Conservation (phyloP, 2,888 invertebrate species). For the Chironomus tentans region DNA sequence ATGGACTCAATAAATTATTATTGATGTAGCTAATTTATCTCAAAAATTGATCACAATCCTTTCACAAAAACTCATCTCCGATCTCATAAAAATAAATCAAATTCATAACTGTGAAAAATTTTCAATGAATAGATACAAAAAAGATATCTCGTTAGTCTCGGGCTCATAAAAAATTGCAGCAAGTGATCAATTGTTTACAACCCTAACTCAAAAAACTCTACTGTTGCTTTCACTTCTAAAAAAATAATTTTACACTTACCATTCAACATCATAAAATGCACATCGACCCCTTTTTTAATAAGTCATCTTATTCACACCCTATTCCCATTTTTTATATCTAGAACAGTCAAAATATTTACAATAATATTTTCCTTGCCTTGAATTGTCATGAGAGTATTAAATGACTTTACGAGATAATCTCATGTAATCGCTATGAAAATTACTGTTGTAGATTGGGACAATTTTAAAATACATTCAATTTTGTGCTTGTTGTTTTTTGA, state of each 20-base stretch:
- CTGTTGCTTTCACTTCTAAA: background rate
- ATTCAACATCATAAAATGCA: background rate
- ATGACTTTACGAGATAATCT: conserved; percentile 20
- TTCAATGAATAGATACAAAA: too few relatives aligned
- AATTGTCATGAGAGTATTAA: conserved; percentile 9
- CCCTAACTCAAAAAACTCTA: background rate
- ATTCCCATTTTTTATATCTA: background rate
- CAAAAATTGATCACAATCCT: too few relatives aligned
- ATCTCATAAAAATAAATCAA: too few relatives aligned
- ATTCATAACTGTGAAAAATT: too few relatives aligned
- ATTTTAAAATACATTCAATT: background rate
- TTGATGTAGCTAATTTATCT: too few relatives aligned
- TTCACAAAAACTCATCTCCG: too few relatives aligned
- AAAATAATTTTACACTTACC: too few relatives aligned
- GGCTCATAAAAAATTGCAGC: background rate
- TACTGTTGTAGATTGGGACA: background rate
- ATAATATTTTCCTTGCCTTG: background rate
- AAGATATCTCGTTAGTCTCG: too few relatives aligned
- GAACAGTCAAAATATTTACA: conserved; percentile 13
- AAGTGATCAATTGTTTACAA: background rate
- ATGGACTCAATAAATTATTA: too few relatives aligned
- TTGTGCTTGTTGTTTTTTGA: background rate
- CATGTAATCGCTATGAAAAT: conserved; percentile 7
- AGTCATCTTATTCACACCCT: background rate
- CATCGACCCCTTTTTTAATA: background rate